A percentile compares a stretch with the other conserved stretches of the same genome.
Conservation (phyloP, 2,113 vertebrate species). For the Limnothrissa miodon region DNA sequence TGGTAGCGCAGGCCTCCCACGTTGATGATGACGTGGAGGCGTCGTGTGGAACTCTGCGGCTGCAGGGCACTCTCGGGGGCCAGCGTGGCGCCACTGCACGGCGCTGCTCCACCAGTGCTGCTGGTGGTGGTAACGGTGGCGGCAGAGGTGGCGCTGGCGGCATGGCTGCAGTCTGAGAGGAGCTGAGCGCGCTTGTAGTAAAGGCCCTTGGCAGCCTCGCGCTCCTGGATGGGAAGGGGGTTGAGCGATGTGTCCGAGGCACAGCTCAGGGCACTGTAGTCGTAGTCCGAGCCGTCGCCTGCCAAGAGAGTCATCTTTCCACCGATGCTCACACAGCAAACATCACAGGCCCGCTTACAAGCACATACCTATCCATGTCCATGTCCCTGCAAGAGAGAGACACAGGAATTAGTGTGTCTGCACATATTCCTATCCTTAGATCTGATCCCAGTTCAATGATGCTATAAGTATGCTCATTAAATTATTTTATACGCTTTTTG, state of each 20-base stretch:
- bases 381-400: slow-evolving; percentile 39
- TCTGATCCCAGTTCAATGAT: no score
- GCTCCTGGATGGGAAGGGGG: slow-evolving; percentile 77
- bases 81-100: neutral
- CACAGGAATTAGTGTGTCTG: neutral
- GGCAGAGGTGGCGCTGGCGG: slow-evolving; percentile 52
- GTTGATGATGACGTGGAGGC: slow-evolving; percentile 89
- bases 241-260: slow-evolving; percentile 84
- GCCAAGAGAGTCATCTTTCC: slow-evolving; percentile 92
- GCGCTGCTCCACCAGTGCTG: neutral
- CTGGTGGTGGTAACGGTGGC: slow-evolving; percentile 3
- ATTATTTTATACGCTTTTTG: neutral
- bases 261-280: slow-evolving; percentile 95
- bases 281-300: slow-evolving; percentile 95
- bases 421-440: no score
- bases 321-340: slow-evolving; percentile 39
- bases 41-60: slow-evolving; percentile 71
- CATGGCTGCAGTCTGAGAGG: slow-evolving; percentile 62
- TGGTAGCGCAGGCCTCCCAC: slow-evolving; percentile 94
- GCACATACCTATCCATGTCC: slow-evolving; percentile 30
- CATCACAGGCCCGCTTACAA: slow-evolving; percentile 76
- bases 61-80: slow-evolving; percentile 9
- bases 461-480: no score
- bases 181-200: slow-evolving; percentile 89
- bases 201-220: slow-evolving; percentile 82